phyloP scores from a whole-genome alignment of 2,888 invertebrate genomes.

The Eupeodes latifasciatus region DNA sequence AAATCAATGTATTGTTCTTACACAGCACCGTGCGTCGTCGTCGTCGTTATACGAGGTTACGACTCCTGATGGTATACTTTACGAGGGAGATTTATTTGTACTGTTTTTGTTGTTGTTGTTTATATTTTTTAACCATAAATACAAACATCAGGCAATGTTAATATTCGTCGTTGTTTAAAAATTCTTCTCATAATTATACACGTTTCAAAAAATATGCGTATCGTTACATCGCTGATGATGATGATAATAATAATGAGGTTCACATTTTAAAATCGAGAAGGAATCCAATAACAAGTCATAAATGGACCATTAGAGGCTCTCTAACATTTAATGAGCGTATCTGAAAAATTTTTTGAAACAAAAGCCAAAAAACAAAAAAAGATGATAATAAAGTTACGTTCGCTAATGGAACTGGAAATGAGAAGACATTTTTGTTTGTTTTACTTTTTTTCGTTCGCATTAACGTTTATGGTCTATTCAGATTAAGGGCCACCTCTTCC shows the following conservation, averaged over 20 bases:
- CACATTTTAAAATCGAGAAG: background rate
- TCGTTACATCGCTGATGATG: background rate
- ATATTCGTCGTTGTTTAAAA: background rate
- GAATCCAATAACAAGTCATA: conserved; percentile 7
- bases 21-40: background rate
- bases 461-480: background rate
- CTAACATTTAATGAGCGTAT: conserved; percentile 60
- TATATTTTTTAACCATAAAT: background rate
- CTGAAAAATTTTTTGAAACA: conserved; percentile 43
- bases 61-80: background rate
- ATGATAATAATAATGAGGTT: conserved; percentile 3
- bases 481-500: conserved; percentile 16
- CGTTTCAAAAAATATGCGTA: conserved; percentile 6
- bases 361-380: conserved; percentile 19
- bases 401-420: conserved; percentile 38
- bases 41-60: background rate
- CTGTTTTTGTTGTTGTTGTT: background rate
- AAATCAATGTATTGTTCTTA: conserved; percentile 72
- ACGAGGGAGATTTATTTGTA: background rate
- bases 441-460: background rate
- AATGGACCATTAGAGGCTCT: conserved; percentile 26
- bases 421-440: conserved; percentile 29
- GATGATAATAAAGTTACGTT: conserved; percentile 31
- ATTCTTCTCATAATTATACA: conserved; percentile 20
- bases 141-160: background rate